Evolutionary conservation across 2,888 invertebrate species (phyloP), one percentile per base, ranked within the genome.

Genomic region (Pyrocoelia pectoralis): DNA sequence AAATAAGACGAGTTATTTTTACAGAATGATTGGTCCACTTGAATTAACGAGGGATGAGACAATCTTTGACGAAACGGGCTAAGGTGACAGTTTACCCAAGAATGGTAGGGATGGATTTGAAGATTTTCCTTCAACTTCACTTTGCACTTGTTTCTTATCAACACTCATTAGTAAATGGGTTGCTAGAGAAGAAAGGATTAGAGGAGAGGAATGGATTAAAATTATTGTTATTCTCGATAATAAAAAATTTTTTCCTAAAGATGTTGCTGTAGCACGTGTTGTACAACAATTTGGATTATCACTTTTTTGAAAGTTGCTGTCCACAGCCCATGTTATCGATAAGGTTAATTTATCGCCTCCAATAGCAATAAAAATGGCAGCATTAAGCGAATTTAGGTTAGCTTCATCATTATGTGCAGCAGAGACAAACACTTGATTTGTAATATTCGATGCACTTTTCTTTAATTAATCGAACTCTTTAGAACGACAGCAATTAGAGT

Each of bases 41-140:
- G 86, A 84, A 49, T 86, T 84, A 15, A 83, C 80, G 15, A 85
- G 84, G 29, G 84, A 82, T 29, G 88, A 86, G 62, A 87, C 85
- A 14, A 89, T 88, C 74, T 91, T 91, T 10, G 90, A 88, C 29
- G 90, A 88, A 38, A 94, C 94, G 67, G 94, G 82, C 94, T 94
- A 94, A 0, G 94, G 94, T 2, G 92, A 92, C 2, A 92, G 83
- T 77, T 91, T 90, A 63, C 86, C 88, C 74, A 89, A 83, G 17
- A 87, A 85, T 66, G 87, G 86, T 28, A 84, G 33, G n/a, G n/a
- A n/a, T 6, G 56, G 9, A 48, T 33, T 56, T 1, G 56, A 24
- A 24, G 24, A 5, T 24, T 24, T 24, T 24, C 24, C 67, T 12
- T 65, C 56, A 14, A 15, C 49, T 6, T 38, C 40, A n/a, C 19